Evolutionary conservation across 2,888 invertebrate genomes (phyloP).

Genomic region (Aspidiotus destructor): DNA sequence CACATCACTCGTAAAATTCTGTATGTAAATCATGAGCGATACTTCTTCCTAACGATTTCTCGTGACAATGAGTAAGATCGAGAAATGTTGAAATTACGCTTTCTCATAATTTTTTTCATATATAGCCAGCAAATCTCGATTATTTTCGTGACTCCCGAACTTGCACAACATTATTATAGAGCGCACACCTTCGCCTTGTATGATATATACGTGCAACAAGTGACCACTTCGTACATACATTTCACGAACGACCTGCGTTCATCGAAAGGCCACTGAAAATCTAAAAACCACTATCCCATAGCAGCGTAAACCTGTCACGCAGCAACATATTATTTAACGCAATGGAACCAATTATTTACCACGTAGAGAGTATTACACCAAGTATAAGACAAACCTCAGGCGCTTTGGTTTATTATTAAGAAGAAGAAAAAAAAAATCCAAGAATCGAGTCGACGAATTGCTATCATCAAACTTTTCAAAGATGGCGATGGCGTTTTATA

Average conservation of each 20-base stretch:
- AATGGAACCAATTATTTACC: conserved; percentile 32
- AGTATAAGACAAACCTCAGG: conserved; percentile 23
- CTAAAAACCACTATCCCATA: not conserved
- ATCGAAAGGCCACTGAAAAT: not conserved
- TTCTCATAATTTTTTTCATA: conserved; percentile 3
- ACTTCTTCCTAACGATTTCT: too few relatives aligned
- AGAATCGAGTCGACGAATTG: conserved; percentile 23
- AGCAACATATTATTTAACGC: conserved; percentile 32
- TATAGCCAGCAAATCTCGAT: conserved; percentile 3
- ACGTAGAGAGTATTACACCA: conserved; percentile 10
- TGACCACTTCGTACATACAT: too few relatives aligned
- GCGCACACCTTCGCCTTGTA: too few relatives aligned
- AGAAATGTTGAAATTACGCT: too few relatives aligned
- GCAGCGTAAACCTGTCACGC: conserved; percentile 18
- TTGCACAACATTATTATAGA: too few relatives aligned
- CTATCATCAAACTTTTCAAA: conserved; percentile 27
- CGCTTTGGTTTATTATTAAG: conserved; percentile 29
- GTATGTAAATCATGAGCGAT: too few relatives aligned
- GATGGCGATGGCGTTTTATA: conserved; percentile 31
- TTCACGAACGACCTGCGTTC: not conserved
- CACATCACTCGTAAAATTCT: too few relatives aligned
- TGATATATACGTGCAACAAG: too few relatives aligned
- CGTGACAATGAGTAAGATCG: too few relatives aligned
- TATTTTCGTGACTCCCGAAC: too few relatives aligned
- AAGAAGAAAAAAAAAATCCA: conserved; percentile 5